Evolutionary conservation across 53 echinoderm and acorn worm genomes (phyloP).

Genomic region (Apostichopus leukothele): DNA sequence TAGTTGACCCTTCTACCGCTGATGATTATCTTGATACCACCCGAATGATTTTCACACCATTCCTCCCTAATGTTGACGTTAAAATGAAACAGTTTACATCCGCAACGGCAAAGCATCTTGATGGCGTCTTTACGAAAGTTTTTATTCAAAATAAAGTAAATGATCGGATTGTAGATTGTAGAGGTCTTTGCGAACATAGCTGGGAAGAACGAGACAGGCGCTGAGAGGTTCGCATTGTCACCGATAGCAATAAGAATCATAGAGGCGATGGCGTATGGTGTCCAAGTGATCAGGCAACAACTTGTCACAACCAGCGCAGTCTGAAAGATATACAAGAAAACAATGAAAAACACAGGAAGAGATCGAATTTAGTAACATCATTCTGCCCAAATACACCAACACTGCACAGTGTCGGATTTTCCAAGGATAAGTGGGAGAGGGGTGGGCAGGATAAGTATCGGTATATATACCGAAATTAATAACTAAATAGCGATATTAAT

Average conservation of each 20-base stretch:
- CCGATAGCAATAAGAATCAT: slow-evolving; percentile 49
- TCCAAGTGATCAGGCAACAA: slow-evolving; percentile 67
- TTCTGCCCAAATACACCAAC: background rate
- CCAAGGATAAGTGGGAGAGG: too few relatives aligned
- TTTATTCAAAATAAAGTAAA: slow-evolving; percentile 70
- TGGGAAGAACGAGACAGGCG: slow-evolving; percentile 8
- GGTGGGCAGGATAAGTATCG: too few relatives aligned
- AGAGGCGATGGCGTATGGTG: slow-evolving; percentile 65
- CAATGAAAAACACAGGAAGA: too few relatives aligned
- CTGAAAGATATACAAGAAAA: slow-evolving; percentile 37
- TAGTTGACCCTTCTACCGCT: slow-evolving; percentile 21
- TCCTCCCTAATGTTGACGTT: slow-evolving; percentile 47
- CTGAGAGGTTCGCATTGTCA: background rate
- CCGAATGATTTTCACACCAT: background rate
- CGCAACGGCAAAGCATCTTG: slow-evolving; percentile 62
- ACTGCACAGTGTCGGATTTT: background rate
- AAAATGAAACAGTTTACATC: slow-evolving; percentile 62
- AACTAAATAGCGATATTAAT: too few relatives aligned
- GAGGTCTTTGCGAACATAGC: slow-evolving; percentile 66
- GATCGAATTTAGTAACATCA: background rate
- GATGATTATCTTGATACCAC: slow-evolving; percentile 5
- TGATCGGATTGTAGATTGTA: slow-evolving; percentile 68
- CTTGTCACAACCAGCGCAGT: slow-evolving; percentile 59
- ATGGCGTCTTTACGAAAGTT: slow-evolving; percentile 57
- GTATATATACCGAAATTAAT: too few relatives aligned